Evolutionary conservation across 2,888 invertebrate species (phyloP).

Genomic region (Pycnomerus fuliginosus): DNA sequence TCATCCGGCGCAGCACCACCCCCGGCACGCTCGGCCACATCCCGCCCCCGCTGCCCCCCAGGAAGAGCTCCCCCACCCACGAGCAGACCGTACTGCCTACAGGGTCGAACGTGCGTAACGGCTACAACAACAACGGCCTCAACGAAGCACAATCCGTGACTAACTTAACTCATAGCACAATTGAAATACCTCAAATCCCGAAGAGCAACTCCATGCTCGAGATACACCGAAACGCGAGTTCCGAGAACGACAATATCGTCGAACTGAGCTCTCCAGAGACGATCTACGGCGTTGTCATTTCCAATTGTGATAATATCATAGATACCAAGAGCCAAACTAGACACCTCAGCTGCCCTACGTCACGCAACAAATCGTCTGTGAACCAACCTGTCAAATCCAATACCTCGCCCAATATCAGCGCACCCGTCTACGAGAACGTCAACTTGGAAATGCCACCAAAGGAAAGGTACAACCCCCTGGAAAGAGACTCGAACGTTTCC

Average conservation of each 20-base stretch:
- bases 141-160: conserved; percentile 47
- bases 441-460: conserved; percentile 43
- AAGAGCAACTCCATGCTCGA: conserved; percentile 51
- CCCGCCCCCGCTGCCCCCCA: conserved; percentile 65
- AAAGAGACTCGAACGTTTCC: conserved; percentile 53
- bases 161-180: conserved; percentile 39
- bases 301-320: conserved; percentile 54
- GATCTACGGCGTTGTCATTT: conserved; percentile 70
- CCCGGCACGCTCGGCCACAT: conserved; percentile 44
- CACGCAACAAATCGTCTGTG: conserved; percentile 26
- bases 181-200: conserved; percentile 41
- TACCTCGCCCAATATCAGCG: conserved; percentile 60
- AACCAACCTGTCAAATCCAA: conserved; percentile 57
- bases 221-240: conserved; percentile 37
- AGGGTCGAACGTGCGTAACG: conserved; percentile 12
- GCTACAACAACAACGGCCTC: conserved; percentile 24
- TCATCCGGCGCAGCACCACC: conserved; percentile 47
- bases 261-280: conserved; percentile 69
- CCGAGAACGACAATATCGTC: conserved; percentile 33
- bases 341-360: conserved; percentile 46
- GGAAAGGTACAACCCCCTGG: conserved; percentile 46
- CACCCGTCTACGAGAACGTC: conserved; percentile 38
- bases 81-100: conserved; percentile 41
- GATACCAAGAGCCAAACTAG: conserved; percentile 43
- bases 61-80: conserved; percentile 58